Conservation (phyloP, 2,888 invertebrate species). For the Apantesis nais region DNA sequence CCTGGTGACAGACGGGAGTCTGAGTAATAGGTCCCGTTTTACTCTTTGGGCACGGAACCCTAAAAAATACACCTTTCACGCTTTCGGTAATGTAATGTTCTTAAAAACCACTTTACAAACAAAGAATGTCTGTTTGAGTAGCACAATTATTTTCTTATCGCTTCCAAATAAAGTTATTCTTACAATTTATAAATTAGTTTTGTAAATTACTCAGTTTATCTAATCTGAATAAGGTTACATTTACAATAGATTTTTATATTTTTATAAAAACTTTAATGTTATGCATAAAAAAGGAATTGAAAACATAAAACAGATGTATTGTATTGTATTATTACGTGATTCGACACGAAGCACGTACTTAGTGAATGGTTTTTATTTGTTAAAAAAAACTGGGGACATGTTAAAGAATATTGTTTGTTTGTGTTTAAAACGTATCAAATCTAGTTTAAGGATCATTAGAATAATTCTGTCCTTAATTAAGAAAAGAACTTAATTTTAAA, state of each 20-base stretch:
- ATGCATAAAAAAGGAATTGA: slow-evolving; percentile 25
- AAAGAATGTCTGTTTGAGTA: no score
- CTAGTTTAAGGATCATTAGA: neutral
- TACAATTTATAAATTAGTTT: neutral
- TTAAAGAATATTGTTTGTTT: slow-evolving; percentile 5
- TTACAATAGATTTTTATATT: slow-evolving; percentile 31
- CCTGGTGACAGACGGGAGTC: no score
- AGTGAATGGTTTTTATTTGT: slow-evolving; percentile 26
- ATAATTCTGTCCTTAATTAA: neutral
- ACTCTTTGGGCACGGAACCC: no score
- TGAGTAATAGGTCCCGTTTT: no score
- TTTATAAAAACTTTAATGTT: slow-evolving; percentile 26
- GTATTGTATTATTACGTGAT: slow-evolving; percentile 23
- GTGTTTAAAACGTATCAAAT: neutral
- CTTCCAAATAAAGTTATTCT: neutral
- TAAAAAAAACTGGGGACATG: slow-evolving; percentile 16
- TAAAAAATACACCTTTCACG: no score
- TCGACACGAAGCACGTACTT: slow-evolving; percentile 30
- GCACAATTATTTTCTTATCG: neutral
- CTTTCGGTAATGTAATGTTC: no score
- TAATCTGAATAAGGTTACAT: slow-evolving; percentile 11
- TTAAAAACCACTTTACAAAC: no score
- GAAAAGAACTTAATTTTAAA: neutral
- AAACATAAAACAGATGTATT: slow-evolving; percentile 13
- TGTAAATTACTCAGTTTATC: neutral